Conservation (phyloP, 35 echinoderm and acorn worm genomes). For the Amphiura filiformis region DNA sequence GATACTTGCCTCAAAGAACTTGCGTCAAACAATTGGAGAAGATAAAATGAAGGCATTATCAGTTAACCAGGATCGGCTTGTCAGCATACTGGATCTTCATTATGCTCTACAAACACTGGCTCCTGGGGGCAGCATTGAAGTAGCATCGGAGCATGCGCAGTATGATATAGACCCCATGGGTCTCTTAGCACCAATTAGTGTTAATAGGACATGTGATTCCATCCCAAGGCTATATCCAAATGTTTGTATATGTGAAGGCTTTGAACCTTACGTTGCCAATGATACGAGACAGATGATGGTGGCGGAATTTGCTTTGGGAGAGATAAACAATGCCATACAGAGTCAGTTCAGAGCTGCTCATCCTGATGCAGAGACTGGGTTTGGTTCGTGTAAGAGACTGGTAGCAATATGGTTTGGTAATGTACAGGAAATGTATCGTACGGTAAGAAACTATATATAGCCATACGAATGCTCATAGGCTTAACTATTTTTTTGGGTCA, state of each 20-base stretch:
- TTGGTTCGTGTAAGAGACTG: constrained; percentile 67
- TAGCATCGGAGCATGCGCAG: background rate
- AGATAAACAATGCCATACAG: constrained; percentile 71
- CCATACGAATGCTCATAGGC: no score
- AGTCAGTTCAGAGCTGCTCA: constrained; percentile 31
- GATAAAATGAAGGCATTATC: constrained; percentile 21
- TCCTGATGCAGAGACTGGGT: constrained; percentile 19
- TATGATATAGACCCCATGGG: constrained; percentile 49
- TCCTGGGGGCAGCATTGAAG: background rate
- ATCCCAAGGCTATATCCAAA: constrained; percentile 70
- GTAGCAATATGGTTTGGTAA: constrained; percentile 39
- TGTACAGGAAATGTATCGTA: constrained; percentile 33
- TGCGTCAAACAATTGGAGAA: constrained; percentile 26
- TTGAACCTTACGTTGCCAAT: constrained; percentile 23
- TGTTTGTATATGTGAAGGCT: constrained; percentile 72
- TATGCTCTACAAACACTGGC: constrained; percentile 48
- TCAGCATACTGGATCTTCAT: constrained; percentile 77
- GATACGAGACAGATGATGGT: constrained; percentile 31
- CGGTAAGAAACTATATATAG: no score
- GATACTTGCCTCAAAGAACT: constrained; percentile 46
- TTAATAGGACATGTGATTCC: constrained; percentile 58
- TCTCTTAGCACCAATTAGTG: constrained; percentile 34
- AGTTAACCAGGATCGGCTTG: constrained; percentile 64
- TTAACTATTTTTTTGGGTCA: background rate
- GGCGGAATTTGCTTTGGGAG: constrained; percentile 69